Conservation (phyloP, 2,888 invertebrate species). For the Heteropelma amictum region DNA sequence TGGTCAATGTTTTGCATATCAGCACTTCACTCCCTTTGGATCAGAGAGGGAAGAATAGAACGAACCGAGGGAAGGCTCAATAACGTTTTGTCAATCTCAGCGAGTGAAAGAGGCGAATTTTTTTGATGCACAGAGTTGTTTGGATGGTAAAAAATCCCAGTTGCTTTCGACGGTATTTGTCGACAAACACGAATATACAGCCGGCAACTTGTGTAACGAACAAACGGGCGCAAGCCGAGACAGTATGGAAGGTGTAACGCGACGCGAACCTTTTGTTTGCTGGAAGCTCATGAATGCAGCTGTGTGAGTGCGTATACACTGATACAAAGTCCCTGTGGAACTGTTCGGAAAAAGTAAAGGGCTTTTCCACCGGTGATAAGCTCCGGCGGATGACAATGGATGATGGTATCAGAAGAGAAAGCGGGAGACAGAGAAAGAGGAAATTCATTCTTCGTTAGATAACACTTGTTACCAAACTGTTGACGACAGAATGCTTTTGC, state of each 20-base stretch:
- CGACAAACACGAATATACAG: constrained; percentile 2
- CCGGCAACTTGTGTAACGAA: neutral
- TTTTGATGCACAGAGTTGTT: constrained; percentile 2
- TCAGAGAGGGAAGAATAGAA: neutral
- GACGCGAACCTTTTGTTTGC: too few species aligned
- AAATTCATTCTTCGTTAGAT: neutral
- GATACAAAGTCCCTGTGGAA: neutral
- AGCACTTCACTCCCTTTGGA: constrained; percentile 7
- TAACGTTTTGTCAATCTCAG: constrained; percentile 30
- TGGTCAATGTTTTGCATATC: constrained; percentile 4
- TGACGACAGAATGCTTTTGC: constrained; percentile 13
- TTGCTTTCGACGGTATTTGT: too few species aligned
- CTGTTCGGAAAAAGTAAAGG: constrained; percentile 24
- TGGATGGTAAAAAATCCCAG: too few species aligned
- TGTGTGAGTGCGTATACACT: neutral
- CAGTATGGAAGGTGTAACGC: too few species aligned
- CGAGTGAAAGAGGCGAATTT: constrained; percentile 37
- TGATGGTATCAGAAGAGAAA: neutral
- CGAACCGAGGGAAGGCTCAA: constrained; percentile 9
- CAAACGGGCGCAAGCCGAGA: neutral
- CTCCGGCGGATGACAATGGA: constrained; percentile 40
- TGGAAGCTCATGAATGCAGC: too few species aligned
- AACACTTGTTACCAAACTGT: constrained; percentile 41
- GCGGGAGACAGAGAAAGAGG: neutral
- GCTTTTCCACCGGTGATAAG: constrained; percentile 48